Conservation (phyloP, 2,113 vertebrate genomes). For the Hippolais icterina region DNA sequence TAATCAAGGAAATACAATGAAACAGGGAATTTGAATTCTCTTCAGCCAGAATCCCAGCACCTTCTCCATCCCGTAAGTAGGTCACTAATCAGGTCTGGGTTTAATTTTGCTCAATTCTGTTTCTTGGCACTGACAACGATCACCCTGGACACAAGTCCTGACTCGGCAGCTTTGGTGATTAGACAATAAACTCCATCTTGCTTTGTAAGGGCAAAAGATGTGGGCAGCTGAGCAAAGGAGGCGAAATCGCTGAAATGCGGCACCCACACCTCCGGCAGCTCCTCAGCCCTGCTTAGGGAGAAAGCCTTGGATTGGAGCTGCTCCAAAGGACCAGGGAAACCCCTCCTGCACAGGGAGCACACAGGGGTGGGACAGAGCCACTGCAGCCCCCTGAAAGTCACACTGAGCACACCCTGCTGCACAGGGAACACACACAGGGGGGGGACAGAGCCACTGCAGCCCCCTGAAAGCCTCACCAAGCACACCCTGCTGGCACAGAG, state of each 20-base stretch:
- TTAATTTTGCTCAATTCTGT: background rate
- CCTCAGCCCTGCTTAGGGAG: rapidly evolving
- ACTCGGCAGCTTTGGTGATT: background rate
- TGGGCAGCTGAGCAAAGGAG: background rate
- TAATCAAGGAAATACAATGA: slow-evolving; percentile 1
- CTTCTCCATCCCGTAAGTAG: background rate
- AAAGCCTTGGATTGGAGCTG: background rate
- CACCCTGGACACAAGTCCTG: background rate
- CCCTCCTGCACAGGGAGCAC: background rate
- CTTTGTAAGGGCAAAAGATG: background rate
- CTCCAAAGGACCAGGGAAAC: background rate
- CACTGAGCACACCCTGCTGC: background rate
- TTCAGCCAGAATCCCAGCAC: background rate
- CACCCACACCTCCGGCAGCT: background rate
- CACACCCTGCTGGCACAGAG: background rate
- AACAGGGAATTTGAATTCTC: background rate
- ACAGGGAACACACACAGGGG: no score
- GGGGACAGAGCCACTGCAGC: background rate
- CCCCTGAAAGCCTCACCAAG: background rate
- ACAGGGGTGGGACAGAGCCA: background rate
- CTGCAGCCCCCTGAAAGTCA: no score
- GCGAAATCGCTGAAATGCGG: rapidly evolving
- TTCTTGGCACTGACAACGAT: background rate
- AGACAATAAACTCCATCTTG: background rate
- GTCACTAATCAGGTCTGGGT: background rate